Conservation (phyloP, 1,140 invertebrate species). For the Ectropis grisescens region DNA sequence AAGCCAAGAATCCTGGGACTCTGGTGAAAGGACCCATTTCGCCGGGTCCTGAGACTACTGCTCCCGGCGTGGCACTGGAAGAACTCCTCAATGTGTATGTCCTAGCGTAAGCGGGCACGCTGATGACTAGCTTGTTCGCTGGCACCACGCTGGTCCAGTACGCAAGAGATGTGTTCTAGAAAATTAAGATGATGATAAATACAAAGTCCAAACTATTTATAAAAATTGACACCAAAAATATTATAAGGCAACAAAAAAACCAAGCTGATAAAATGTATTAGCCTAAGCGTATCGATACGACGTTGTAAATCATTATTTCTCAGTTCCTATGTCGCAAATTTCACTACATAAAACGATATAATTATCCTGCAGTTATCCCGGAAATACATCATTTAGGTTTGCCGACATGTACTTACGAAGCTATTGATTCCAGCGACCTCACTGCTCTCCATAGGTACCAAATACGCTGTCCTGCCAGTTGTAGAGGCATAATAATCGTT, state of each 20-base stretch:
- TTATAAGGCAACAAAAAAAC: too few species aligned
- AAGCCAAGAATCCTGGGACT: conserved; percentile 79
- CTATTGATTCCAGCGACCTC: conserved; percentile 20
- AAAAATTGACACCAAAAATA: too few species aligned
- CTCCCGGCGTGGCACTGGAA: conserved; percentile 59
- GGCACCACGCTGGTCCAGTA: conserved; percentile 42
- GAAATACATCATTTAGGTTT: too few species aligned
- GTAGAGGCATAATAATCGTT: conserved; percentile 91
- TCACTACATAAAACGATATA: too few species aligned
- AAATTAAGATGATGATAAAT: conserved; percentile 3
- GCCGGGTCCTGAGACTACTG: conserved; percentile 71
- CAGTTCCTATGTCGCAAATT: too few species aligned
- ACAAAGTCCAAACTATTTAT: too few species aligned
- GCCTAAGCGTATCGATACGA: too few species aligned
- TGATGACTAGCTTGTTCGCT: conserved; percentile 28
- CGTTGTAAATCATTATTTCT: too few species aligned
- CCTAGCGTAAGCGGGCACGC: conserved; percentile 43
- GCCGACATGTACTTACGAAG: too few species aligned
- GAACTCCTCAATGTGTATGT: conserved; percentile 74
- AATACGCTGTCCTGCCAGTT: conserved; percentile 87
- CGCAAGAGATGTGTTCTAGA: conserved; percentile 36
- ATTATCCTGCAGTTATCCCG: too few species aligned
- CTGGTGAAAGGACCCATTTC: conserved; percentile 74
- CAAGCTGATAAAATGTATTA: too few species aligned
- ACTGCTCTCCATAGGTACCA: conserved; percentile 78